phyloP scores from a whole-genome alignment of 2,888 invertebrate species.

The Diarsia dahlii region DNA sequence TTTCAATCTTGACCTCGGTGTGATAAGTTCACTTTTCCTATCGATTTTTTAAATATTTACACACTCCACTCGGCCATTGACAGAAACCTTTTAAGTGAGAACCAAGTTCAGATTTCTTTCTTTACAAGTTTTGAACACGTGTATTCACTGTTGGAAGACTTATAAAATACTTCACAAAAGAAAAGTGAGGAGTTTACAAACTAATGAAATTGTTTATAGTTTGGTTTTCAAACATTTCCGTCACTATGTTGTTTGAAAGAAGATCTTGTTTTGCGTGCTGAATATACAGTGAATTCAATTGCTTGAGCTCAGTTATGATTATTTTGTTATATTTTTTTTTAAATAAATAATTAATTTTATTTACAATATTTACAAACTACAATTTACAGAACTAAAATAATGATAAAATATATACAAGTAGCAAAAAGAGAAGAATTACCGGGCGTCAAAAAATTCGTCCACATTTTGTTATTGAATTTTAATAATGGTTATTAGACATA shows the following conservation, averaged over 20 bases:
- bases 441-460: too few relatives aligned
- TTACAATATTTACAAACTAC: too few relatives aligned
- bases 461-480: too few relatives aligned
- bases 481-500: neutral
- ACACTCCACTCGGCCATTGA: conserved; percentile 13
- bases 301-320: neutral
- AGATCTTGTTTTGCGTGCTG: conserved; percentile 18
- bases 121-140: conserved; percentile 11
- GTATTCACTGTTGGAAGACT: conserved; percentile 30
- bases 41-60: conserved; percentile 16
- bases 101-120: conserved; percentile 41
- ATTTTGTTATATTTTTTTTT: too few relatives aligned
- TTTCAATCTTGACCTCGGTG: neutral
- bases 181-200: neutral
- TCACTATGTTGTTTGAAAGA: conserved; percentile 30
- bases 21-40: neutral
- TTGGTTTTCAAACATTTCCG: conserved; percentile 23
- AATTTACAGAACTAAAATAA: too few relatives aligned
- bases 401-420: too few relatives aligned
- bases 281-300: conserved; percentile 2
- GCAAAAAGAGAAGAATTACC: too few relatives aligned
- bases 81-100: conserved; percentile 46
- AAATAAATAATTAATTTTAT: too few relatives aligned
- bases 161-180: conserved; percentile 22
- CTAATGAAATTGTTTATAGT: conserved; percentile 9